phyloP scores from a whole-genome alignment of 2,797 vertebrate genomes.

The Falco novaeseelandiae region DNA sequence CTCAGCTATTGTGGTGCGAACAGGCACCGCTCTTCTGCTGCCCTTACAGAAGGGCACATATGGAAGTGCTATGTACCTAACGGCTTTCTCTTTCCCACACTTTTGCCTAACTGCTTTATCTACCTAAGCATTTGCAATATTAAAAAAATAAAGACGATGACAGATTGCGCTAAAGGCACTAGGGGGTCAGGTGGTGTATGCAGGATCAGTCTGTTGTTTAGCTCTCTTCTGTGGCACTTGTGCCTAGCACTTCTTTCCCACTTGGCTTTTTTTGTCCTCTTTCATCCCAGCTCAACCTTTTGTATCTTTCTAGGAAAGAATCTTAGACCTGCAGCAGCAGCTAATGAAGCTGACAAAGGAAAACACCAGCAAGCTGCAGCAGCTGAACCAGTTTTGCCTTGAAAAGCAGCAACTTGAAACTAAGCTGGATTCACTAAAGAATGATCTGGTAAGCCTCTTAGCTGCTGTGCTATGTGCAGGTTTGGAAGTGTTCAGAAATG shows the following conservation, averaged over 20 bases:
- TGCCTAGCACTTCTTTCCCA: neutral
- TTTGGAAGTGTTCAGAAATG: neutral
- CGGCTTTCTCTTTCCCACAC: neutral
- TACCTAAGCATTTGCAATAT: neutral
- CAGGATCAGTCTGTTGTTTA: neutral
- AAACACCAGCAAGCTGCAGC: constrained; percentile 80
- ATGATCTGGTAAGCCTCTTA: constrained; percentile 75
- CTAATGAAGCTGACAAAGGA: constrained; percentile 79
- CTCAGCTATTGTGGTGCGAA: neutral
- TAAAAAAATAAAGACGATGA: neutral
- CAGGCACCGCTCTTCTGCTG: neutral
- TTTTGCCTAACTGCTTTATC: neutral
- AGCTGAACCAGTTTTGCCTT: constrained; percentile 72
- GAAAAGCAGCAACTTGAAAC: constrained; percentile 83
- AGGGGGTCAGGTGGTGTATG: neutral
- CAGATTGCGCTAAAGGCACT: neutral
- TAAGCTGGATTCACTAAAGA: constrained; percentile 78
- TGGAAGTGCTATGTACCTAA: neutral
- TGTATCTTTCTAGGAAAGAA: constrained; percentile 76
- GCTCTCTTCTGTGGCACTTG: neutral
- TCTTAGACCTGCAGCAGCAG: constrained; percentile 68
- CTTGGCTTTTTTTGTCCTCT: neutral
- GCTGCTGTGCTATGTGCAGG: neutral
- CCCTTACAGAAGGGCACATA: neutral
- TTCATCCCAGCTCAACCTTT: neutral